Evolutionary conservation across 2,888 invertebrate species (phyloP), one percentile per base, ranked within the genome.

Genomic region (Pristionchus japonicus): DNA sequence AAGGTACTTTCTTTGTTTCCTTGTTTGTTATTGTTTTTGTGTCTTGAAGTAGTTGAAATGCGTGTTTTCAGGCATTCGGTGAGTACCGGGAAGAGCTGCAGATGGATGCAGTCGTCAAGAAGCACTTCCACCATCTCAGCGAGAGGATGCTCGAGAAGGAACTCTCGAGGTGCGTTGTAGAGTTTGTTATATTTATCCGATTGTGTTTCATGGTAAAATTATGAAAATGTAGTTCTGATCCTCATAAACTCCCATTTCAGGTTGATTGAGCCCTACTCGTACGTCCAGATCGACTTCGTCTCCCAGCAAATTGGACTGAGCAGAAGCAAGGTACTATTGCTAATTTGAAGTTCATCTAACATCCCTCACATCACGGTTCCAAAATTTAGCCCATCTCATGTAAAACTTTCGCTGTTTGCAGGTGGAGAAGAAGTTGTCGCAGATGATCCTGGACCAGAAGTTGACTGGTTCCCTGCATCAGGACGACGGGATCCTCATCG

Each of bases 61-160:
- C n/a, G n/a, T n/a, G n/a, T n/a, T n/a, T 93, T 20, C 96, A 96
- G 93, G 97, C 97, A 0, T 96, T 98, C 67, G 97, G 97, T 94
- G 96, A 97, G 57, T 99, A 97, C 95, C 97, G 97, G 94, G 96
- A 96, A 88, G 97, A 99, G 95, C 89, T 93, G 70, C 90, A 92
- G 88, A 90, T 98, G 94, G 99, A 99, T 96, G 97, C 97, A 87
- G 98, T 99, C 89, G 98, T 99, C 9, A 96, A 97, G 94, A 98
- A 98, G 92, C 99, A 99, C 95, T 96, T 99, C 92, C 97, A 97
- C 89, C 97, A 98, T 23, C 96, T 99, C 61, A 99, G 99, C 94
- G 99, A 99, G 94, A 98, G 97, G 92, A 98, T 99, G 97, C 96
- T 99, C 95, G 99, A 99, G 95, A 99, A 99, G 95, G 99, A 99